Base-by-base conservation (phyloP, 2,888 invertebrate genomes). In the Meta bourneti region DNA sequence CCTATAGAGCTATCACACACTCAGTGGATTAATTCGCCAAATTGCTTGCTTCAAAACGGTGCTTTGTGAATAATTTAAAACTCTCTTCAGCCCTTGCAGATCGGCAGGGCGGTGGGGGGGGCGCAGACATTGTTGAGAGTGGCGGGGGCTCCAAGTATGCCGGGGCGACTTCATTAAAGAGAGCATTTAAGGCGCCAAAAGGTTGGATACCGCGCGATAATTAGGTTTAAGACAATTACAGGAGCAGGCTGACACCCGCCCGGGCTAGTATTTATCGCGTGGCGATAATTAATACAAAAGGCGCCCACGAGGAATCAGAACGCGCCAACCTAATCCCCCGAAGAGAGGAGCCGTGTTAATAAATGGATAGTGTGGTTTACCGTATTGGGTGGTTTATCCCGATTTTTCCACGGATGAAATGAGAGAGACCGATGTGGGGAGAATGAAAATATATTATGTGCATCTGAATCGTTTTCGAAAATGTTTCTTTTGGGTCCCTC, bases 161-260 rank as follows among this genome's bases (percentile, higher is more conserved):
- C 79, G 77, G 34, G 82, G 82, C 91, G 91, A 91, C 91, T 91
- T 91, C 91, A 91, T 91, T 91, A 91, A 83, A 87, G 91, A 72
- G 91, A 83, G 83, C 91, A 91, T 91, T 91, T 91, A 91, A 91
- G 91, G 91, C 87, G 87, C 87, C 91, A 91, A 91, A 91, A 91
- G 91, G 91, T 87, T 91, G 91, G 87, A 91, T 91, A 78, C 77
- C 82, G 54, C 72, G 91, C 83, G 91, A 91, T 91, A 91, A 91
- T 91, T 91, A 91, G 91, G 91, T 91, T 91, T 91, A 91, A 91
- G 91, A 91, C 91, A 91, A 91, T 91, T 91, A 91, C 87, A 78
- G 87, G 87, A 87, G 91, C 91, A 54, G 78, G 71, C 83, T 87
- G 87, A 83, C 86, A 86, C 85, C 86, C 72, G 75, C 91, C 77